Evolutionary conservation across 2,888 invertebrate species (phyloP).

Genomic region (Holacanthella duospinosa): DNA sequence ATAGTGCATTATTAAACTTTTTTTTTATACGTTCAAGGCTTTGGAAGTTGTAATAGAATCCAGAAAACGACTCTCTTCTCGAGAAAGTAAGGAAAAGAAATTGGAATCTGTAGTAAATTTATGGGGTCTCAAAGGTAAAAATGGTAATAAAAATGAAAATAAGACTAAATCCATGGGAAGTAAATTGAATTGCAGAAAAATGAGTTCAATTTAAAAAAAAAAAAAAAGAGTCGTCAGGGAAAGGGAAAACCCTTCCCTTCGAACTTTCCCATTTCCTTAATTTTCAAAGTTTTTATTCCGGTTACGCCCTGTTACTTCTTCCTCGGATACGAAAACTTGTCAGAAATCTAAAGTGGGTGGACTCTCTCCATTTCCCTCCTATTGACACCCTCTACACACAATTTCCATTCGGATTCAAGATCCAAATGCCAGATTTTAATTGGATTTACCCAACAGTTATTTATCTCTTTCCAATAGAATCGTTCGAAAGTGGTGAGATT

Average conservation of each 20-base stretch:
- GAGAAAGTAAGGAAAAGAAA: conserved; percentile 28
- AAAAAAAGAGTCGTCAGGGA: background rate
- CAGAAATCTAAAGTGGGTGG: no score
- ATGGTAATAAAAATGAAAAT: conserved; percentile 38
- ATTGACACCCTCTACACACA: no score
- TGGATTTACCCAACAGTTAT: no score
- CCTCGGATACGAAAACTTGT: no score
- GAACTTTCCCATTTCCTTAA: no score
- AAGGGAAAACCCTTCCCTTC: background rate
- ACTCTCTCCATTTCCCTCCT: no score
- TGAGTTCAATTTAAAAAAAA: conserved; percentile 39
- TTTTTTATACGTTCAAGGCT: background rate
- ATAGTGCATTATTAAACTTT: conserved; percentile 1
- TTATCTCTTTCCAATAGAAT: no score
- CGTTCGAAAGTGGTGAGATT: no score
- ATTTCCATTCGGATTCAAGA: no score
- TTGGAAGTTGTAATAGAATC: conserved; percentile 8
- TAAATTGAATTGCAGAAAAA: conserved; percentile 39
- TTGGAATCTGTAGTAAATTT: conserved; percentile 39
- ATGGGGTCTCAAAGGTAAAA: conserved; percentile 39
- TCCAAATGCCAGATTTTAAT: no score
- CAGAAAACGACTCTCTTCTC: conserved; percentile 10
- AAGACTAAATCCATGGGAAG: conserved; percentile 38
- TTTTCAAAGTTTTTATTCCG: background rate
- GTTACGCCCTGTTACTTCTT: conserved; percentile 1